Conservation (phyloP, 1,140 invertebrate species). For the Epicauta chinensis region DNA sequence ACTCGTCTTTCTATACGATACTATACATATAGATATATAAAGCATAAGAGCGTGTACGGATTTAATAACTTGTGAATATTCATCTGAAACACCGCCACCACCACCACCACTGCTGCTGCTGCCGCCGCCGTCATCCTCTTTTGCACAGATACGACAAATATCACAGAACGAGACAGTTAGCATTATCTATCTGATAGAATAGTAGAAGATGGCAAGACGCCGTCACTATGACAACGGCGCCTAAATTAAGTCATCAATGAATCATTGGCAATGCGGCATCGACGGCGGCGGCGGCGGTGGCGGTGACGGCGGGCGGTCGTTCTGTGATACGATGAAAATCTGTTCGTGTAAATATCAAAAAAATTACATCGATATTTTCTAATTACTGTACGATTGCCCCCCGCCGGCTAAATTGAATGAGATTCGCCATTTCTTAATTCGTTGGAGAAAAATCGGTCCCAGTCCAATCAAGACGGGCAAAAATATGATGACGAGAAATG, state of each 20-base stretch:
- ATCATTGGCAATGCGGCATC: slow-evolving; percentile 36
- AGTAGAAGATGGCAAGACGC: slow-evolving; percentile 19
- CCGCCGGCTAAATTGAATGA: too few relatives aligned
- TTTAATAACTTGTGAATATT: slow-evolving; percentile 39
- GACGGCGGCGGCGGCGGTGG: too few relatives aligned
- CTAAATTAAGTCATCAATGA: slow-evolving; percentile 39
- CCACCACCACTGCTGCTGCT: background rate
- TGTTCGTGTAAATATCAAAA: too few relatives aligned
- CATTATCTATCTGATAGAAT: slow-evolving; percentile 8
- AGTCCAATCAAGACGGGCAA: too few relatives aligned
- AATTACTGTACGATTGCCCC: too few relatives aligned
- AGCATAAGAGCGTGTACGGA: slow-evolving; percentile 32
- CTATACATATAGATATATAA: too few relatives aligned
- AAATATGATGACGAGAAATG: too few relatives aligned
- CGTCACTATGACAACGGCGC: slow-evolving; percentile 25
- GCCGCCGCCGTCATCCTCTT: background rate
- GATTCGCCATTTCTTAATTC: too few relatives aligned
- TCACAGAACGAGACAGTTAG: background rate
- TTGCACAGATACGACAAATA: background rate
- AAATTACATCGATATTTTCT: too few relatives aligned
- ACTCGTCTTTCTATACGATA: background rate
- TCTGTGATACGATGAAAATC: too few relatives aligned
- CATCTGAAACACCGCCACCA: slow-evolving; percentile 22
- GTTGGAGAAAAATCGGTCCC: too few relatives aligned
- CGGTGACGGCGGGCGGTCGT: too few relatives aligned